Evolutionary conservation across 2,113 vertebrate genomes (phyloP), one percentile per base, ranked within the genome.

Genomic region (Scalopus aquaticus): DNA sequence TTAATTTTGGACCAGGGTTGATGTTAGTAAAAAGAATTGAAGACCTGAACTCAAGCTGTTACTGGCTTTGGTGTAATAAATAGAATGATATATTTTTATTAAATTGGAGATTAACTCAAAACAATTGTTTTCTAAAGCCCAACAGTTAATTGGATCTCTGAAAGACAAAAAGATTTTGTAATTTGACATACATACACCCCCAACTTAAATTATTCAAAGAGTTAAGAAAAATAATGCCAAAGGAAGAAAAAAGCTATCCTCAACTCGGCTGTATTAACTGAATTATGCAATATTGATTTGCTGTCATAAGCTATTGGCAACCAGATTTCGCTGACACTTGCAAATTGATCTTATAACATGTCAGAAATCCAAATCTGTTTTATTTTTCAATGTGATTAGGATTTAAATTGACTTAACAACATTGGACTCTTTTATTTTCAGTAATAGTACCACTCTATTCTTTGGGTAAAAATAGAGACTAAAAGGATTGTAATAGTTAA

Each of bases 351-450:
- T 95, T 96, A 60, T 76, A 87, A 96, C 4, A 2, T 88, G 30
- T 96, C 77, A 95, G 37, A 94, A 96, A 84, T 90, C 30, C 20
- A 97, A 86, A 77, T 76, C 54, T 97, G 20, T 67, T 96, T 85
- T 92, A 56, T 83, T 94, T 89, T 80, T 89, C 46, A 72, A 88
- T 51, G 10, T 91, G 35, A 94, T 49, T 77, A 83, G 79, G 91
- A 91, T 94, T 90, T 86, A 85, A 86, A 79, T 91, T 92, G 85
- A 78, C 70, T 94, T 24, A 89, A 46, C 62, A 95, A 77, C 19
- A 42, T 24, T 83, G 30, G 30, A 46, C 35, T 67, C 10, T 74
- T 10, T 95, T 96, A 37, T 56, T 81, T 84, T 94, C 32, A 69
- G 10, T 77, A 91, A 77, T 89, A 77, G 54, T 24, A 67, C 15